A percentile compares a stretch with the other conserved stretches of the same genome.
Evolutionary conservation across 2,113 vertebrate species (phyloP).

Genomic region (Vombatus ursinus): DNA sequence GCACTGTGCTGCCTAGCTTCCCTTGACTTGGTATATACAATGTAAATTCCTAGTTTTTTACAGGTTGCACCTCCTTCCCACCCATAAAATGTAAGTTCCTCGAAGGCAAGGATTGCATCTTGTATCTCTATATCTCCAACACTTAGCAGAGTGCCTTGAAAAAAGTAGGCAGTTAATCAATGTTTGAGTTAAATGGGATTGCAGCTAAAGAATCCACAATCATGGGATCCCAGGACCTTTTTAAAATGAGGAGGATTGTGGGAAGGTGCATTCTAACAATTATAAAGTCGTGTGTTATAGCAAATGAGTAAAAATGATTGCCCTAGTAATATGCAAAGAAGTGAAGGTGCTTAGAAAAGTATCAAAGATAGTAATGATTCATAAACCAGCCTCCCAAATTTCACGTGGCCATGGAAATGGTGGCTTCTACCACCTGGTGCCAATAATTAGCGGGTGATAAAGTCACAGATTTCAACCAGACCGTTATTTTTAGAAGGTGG

Average conservation of each 20-base stretch:
- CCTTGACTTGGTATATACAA: no score
- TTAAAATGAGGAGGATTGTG: neutral
- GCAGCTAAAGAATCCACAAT: no score
- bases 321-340: slow-evolving; percentile 27
- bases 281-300: neutral
- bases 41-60: no score
- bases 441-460: slow-evolving; percentile 10
- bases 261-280: slow-evolving; percentile 3
- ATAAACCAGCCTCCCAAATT: slow-evolving; percentile 9
- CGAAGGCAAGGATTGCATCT: neutral
- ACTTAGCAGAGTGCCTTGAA: neutral
- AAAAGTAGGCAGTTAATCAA: neutral
- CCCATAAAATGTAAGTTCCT: neutral
- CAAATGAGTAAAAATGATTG: slow-evolving; percentile 14
- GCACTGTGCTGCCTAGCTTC: no score
- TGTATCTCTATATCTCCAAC: neutral
- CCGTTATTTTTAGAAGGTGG: neutral
- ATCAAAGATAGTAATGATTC: neutral
- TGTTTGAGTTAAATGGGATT: neutral
- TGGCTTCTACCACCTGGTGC: neutral
- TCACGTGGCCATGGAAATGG: neutral
- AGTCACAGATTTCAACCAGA: neutral
- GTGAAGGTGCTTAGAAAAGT: slow-evolving; percentile 4
- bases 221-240: neutral
- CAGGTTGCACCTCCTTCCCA: neutral